Conservation (phyloP, 2,113 vertebrate genomes). For the Gopherus evgoodei region DNA sequence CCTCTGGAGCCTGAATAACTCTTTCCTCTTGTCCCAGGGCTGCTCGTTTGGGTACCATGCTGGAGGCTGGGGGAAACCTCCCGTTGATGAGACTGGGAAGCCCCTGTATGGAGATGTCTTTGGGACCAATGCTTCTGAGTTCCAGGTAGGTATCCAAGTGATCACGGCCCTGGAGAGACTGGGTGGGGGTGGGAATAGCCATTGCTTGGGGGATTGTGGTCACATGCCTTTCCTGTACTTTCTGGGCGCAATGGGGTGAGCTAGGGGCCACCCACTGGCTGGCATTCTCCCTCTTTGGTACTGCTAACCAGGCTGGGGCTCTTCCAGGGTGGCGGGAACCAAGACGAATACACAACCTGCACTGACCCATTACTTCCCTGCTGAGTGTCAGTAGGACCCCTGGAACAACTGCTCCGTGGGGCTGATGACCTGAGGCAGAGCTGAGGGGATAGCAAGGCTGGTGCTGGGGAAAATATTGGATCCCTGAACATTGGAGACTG, state of each 20-base stretch:
- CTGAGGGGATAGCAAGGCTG: background rate
- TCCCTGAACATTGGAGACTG: background rate
- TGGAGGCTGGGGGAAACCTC: slow-evolving; percentile 94
- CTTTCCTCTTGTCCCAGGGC: slow-evolving; percentile 73
- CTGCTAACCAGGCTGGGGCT: background rate
- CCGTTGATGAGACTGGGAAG: slow-evolving; percentile 91
- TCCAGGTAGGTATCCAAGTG: slow-evolving; percentile 79
- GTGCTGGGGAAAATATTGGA: background rate
- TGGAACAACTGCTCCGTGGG: background rate
- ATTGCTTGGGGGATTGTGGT: background rate
- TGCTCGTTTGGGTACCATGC: slow-evolving; percentile 94
- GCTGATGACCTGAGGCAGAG: background rate
- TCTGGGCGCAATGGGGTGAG: background rate
- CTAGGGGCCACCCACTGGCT: background rate
- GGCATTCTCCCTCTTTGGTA: background rate
- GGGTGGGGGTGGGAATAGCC: background rate
- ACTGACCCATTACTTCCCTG: background rate
- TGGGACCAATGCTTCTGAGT: slow-evolving; percentile 90
- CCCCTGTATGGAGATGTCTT: slow-evolving; percentile 94
- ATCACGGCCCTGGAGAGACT: background rate
- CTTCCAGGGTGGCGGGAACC: background rate
- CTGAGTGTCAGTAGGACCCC: background rate
- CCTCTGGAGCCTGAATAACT: background rate
- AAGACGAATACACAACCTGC: background rate
- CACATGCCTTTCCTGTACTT: background rate